phyloP scores from a whole-genome alignment of 2,113 vertebrate species.

The Isichthys henryi region DNA sequence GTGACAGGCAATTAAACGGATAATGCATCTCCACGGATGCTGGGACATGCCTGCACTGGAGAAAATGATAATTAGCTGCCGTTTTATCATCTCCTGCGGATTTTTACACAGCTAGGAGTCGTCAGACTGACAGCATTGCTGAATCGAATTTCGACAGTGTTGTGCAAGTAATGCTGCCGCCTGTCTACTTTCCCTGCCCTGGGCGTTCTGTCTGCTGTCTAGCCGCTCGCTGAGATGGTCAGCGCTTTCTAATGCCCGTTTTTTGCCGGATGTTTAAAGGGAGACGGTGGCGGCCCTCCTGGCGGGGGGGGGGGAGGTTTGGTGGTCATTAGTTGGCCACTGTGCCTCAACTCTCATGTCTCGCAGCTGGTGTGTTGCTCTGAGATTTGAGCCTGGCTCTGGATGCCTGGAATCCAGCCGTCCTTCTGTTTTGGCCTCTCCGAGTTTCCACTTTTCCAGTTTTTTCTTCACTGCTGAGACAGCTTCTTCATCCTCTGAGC shows the following conservation, averaged over 20 bases:
- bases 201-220: background rate
- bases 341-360: background rate
- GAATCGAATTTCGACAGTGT: slow-evolving; percentile 24
- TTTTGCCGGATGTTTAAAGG: background rate
- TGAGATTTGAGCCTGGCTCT: background rate
- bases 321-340: background rate
- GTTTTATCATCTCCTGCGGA: slow-evolving; percentile 33
- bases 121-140: slow-evolving; percentile 18
- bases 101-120: slow-evolving; percentile 19
- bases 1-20: slow-evolving; percentile 35
- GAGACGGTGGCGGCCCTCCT: background rate
- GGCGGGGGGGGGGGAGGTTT: background rate
- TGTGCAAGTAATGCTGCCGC: background rate
- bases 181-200: background rate
- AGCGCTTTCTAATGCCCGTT: background rate
- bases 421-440: background rate
- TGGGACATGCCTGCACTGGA: slow-evolving; percentile 5
- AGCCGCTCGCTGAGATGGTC: background rate
- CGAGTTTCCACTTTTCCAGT: background rate
- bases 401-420: background rate
- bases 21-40: background rate
- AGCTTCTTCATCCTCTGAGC: background rate
- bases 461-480: background rate
- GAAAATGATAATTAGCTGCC: slow-evolving; percentile 39
- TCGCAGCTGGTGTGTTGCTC: background rate